Evolutionary conservation across 2,113 vertebrate species (phyloP), one percentile per base, ranked within the genome.

Genomic region (Scolopax mira): DNA sequence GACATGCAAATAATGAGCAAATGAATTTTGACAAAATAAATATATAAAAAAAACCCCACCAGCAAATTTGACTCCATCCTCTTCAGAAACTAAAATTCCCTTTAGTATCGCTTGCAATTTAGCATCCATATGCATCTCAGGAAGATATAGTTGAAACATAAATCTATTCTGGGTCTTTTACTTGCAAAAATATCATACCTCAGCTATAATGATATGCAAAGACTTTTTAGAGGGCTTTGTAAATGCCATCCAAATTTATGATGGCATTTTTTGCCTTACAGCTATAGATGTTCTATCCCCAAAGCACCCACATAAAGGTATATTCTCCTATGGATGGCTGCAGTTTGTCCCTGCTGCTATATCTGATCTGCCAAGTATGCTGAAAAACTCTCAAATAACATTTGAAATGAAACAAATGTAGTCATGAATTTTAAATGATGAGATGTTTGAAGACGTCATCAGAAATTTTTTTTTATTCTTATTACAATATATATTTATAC

Each of bases 201-300:
- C 91, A 95, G 91, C 95, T 94, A 89, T 94, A 97, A 96, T 97
- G 91, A 96, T 94, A 97, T 96, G 96, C 95, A 97, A 95, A 97
- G 94, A 94, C 93, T 97, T 97, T 97, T 96, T 94, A 95, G 92
- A 97, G 91, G 92, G 88, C 94, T 97, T 97, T 96, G 90, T 94
- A 96, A 97, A 97, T 97, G 96, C 90, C 94, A 94, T 97, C 96
- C 95, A 95, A 96, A 97, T 97, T 97, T 97, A 97, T 91, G 94
- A 94, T 96, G 95, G 97, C 88, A 92, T 94, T 94, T 95, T 97
- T 96, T 97, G 95, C 95, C 93, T 97, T 92, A 90, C 77, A 94
- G 92, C 94, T 94, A 95, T 94, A 91, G 85, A 94, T 95, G 95
- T 96, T 96, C 94, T 87, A 91, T 95, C 94, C 93, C 90, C 89